Evolutionary conservation across 64 coral and sea anemone genomes (phyloP).

Genomic region (Porites australiensis): DNA sequence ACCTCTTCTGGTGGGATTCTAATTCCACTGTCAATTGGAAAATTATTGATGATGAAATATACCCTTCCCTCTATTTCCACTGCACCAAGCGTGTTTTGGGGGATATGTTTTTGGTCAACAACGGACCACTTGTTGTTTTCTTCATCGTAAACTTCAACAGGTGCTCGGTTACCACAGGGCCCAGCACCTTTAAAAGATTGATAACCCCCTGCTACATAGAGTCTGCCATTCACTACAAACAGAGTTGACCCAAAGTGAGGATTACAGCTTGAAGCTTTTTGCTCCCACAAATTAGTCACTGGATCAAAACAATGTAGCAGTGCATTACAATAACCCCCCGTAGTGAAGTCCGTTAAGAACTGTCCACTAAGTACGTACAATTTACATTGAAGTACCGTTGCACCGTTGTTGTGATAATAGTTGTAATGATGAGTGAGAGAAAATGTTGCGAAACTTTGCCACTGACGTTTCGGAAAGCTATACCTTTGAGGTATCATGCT

Average conservation of each 20-base stretch:
- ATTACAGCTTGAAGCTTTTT: neutral
- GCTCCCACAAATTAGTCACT: neutral
- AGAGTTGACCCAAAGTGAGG: slow-evolving; percentile 10
- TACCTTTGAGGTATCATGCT: neutral
- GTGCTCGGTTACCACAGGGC: neutral
- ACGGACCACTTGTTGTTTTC: slow-evolving; percentile 7
- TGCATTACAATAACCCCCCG: neutral
- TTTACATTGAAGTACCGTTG: too few species aligned
- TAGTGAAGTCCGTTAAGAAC: too few species aligned
- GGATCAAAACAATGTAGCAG: neutral
- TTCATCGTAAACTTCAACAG: slow-evolving; percentile 31
- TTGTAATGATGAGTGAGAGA: neutral
- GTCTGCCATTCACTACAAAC: neutral
- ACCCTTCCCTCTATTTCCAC: slow-evolving; percentile 9
- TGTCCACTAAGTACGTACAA: too few species aligned
- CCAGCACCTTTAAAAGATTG: neutral
- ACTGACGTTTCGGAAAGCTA: neutral
- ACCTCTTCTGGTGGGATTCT: slow-evolving; percentile 31
- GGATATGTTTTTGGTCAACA: slow-evolving; percentile 31
- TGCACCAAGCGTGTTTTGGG: slow-evolving; percentile 16
- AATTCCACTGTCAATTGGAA: slow-evolving; percentile 15
- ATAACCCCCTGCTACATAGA: neutral
- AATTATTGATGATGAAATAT: neutral
- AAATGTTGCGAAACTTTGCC: neutral
- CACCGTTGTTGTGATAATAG: neutral